Evolutionary conservation across 2,888 invertebrate species (phyloP), one percentile per base, ranked within the genome.

Genomic region (Anorthoa munda): DNA sequence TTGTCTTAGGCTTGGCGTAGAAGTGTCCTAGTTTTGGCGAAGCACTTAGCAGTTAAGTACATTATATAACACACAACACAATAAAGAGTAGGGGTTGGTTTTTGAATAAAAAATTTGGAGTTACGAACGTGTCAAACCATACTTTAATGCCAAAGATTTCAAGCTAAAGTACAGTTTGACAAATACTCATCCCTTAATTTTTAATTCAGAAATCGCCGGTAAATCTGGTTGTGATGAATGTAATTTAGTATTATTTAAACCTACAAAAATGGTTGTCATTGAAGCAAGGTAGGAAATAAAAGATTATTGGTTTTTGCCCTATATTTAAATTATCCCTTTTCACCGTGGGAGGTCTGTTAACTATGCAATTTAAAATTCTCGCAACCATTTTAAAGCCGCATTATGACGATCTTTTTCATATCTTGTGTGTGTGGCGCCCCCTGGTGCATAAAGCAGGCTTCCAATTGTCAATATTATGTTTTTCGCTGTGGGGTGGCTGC

Each of bases 401-500:
- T 87, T 87, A 86, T 80, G 81, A 75, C 79, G 66, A 77, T 84
- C 71, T 75, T 66, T 82, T 77, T 83, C 79, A 81, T 86, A 78
- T 73, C 75, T 56, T 79, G 66, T 78, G 73, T 81, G 58, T 69
- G 66, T 74, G 77, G 71, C 79, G 78, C 79, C 84, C 83, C 79
- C 76, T 77, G 53, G 78, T 77, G 81, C 56, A 74, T 86, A 84
- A 87, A 85, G 71, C 70, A 72, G 84, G 77, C 84, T 87, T 87
- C 86, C 83, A 77, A 79, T 81, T 88, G 89, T 83, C 87, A 88
- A 82, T 87, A 87, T 88, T 87, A 80, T 85, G 70, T 75, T 81
- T 75, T 59, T 69, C 66, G 51, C 66, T 50, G 68, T 73, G 55
- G 77, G 66, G 77, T 21, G 48, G 21, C 13, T 13, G 7, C 31